Conservation (phyloP, 1,140 invertebrate genomes). For the Pachyrhynchus sulphureomaculatus region DNA sequence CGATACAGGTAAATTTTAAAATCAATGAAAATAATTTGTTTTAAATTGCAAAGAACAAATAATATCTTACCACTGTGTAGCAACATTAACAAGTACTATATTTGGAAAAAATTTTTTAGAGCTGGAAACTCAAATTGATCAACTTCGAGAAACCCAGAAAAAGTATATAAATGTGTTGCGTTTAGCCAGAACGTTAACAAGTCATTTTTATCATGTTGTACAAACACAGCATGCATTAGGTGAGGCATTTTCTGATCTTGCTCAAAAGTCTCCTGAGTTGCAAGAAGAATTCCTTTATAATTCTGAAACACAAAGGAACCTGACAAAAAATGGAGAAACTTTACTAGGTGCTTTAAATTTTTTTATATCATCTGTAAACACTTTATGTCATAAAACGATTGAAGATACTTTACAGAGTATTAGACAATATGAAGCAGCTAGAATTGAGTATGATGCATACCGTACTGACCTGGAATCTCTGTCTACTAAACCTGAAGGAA, state of each 20-base stretch:
- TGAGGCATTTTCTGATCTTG: constrained; percentile 91
- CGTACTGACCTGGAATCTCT: constrained; percentile 85
- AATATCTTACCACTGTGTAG: too few relatives aligned
- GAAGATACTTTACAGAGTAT: constrained; percentile 94
- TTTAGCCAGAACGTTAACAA: constrained; percentile 78
- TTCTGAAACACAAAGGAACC: constrained; percentile 89
- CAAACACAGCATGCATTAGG: constrained; percentile 80
- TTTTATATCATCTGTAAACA: constrained; percentile 93
- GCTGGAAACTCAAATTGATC: constrained; percentile 89
- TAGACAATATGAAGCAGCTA: constrained; percentile 87
- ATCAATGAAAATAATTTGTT: too few relatives aligned
- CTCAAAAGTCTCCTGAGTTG: constrained; percentile 91
- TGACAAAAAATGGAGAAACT: constrained; percentile 93
- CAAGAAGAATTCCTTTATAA: constrained; percentile 95
- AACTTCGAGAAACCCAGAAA: constrained; percentile 87
- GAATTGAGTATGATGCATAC: constrained; percentile 97
- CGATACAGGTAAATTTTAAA: constrained; percentile 75
- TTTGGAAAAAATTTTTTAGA: too few relatives aligned
- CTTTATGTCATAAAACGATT: constrained; percentile 91
- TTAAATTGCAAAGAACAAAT: too few relatives aligned
- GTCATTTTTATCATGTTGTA: constrained; percentile 86
- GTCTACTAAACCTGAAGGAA: constrained; percentile 64
- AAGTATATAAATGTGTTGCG: constrained; percentile 89
- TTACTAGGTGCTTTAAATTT: constrained; percentile 90
- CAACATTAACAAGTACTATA: too few relatives aligned